Evolutionary conservation across 2,888 invertebrate genomes (phyloP).

Genomic region (Agrochola litura): DNA sequence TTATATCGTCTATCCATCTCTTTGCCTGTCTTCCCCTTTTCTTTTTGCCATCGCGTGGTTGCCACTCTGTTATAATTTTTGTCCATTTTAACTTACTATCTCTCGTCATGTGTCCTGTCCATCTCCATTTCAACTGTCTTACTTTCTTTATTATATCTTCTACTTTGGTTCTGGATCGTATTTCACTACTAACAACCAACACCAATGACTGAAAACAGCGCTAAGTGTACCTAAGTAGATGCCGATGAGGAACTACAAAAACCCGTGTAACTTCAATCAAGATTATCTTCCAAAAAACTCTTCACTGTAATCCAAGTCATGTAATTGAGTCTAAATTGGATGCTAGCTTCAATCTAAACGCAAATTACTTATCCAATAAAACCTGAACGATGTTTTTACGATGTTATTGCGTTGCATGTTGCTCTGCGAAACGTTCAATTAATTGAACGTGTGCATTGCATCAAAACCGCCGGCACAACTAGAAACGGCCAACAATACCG

Average conservation of each 20-base stretch:
- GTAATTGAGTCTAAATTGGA: constrained; percentile 44
- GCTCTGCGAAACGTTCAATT: constrained; percentile 62
- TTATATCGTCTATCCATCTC: too few relatives aligned
- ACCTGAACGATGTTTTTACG: constrained; percentile 59
- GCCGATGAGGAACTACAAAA: neutral
- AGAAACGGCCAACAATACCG: constrained; percentile 64
- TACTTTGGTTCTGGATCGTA: too few relatives aligned
- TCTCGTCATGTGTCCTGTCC: too few relatives aligned
- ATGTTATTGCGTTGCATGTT: constrained; percentile 59
- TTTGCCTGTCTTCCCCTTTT: too few relatives aligned
- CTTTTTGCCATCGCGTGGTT: too few relatives aligned
- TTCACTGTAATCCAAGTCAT: constrained; percentile 27
- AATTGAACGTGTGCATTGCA: constrained; percentile 66
- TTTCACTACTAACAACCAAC: neutral
- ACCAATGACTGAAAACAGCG: neutral
- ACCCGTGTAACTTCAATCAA: neutral
- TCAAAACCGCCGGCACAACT: constrained; percentile 61
- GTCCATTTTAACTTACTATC: too few relatives aligned
- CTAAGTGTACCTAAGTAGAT: neutral
- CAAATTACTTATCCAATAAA: constrained; percentile 59
- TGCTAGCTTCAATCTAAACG: constrained; percentile 49
- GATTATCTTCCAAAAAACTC: constrained; percentile 23
- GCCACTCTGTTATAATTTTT: too few relatives aligned
- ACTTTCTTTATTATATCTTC: too few relatives aligned
- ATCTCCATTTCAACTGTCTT: too few relatives aligned